Conservation (phyloP, 2,797 vertebrate genomes). For the Hypotaenidia philippensis region DNA sequence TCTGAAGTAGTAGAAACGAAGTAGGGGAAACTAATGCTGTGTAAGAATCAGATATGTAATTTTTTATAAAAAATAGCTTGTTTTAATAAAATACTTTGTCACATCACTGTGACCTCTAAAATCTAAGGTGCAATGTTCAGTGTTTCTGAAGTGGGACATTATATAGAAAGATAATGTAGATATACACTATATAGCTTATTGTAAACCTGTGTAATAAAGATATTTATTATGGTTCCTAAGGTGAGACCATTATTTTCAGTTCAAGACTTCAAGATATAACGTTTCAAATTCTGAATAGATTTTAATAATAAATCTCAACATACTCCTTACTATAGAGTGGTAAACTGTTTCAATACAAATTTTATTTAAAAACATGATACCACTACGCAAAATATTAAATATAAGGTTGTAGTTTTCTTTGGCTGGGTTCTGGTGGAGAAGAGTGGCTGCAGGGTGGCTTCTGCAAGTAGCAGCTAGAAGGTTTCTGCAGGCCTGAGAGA, state of each 20-base stretch:
- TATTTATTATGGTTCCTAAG: background rate
- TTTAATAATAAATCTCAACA: background rate
- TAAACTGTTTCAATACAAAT: background rate
- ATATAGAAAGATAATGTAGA: background rate
- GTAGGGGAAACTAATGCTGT: background rate
- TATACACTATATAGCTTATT: background rate
- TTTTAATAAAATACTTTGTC: background rate
- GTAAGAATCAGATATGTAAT: background rate
- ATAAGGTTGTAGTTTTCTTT: too few relatives aligned
- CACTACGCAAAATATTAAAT: background rate
- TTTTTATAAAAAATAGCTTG: background rate
- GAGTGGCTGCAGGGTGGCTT: too few relatives aligned
- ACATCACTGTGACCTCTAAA: background rate
- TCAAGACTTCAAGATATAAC: background rate
- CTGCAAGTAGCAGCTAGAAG: too few relatives aligned
- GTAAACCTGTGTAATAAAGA: background rate
- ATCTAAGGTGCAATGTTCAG: background rate
- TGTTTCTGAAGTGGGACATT: background rate
- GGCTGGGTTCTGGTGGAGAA: too few relatives aligned
- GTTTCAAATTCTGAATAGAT: background rate
- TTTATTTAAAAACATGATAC: background rate
- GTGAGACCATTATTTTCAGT: background rate
- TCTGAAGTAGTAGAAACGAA: background rate
- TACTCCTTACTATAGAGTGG: background rate
- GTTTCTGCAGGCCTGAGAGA: too few relatives aligned